phyloP scores from a whole-genome alignment of 35 echinoderm and acorn worm genomes.

The Diadema setosum region DNA sequence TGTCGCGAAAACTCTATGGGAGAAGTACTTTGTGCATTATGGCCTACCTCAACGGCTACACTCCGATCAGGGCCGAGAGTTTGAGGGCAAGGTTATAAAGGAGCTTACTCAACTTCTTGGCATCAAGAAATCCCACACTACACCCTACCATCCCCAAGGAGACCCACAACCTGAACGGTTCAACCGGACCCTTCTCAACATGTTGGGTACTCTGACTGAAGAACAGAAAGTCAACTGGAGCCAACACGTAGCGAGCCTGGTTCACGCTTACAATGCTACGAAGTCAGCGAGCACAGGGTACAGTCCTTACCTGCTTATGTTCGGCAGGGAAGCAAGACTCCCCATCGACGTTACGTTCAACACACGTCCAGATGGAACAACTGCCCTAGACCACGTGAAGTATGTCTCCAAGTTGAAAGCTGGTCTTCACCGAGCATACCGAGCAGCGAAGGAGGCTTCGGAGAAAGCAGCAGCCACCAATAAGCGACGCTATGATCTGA shows the following conservation, averaged over 20 bases:
- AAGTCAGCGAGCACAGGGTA: conserved; percentile 40
- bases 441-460: neutral
- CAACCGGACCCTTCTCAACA: too few species aligned
- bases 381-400: neutral
- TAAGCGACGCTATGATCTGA: neutral
- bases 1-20: conserved; percentile 39
- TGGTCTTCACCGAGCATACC: neutral
- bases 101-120: neutral
- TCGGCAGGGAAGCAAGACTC: conserved; percentile 40
- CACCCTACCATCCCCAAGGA: too few species aligned
- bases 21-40: conserved; percentile 42
- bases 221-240: too few species aligned
- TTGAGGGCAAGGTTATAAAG: conserved; percentile 30
- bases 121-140: neutral
- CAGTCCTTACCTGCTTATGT: conserved; percentile 49
- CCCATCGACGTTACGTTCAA: conserved; percentile 14
- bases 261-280: conserved; percentile 56
- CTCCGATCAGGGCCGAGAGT: conserved; percentile 41
- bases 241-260: neutral
- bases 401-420: neutral
- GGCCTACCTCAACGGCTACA: conserved; percentile 28
- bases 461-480: too few species aligned
- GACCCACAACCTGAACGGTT: too few species aligned
- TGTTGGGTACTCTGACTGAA: too few species aligned
- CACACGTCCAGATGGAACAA: neutral